Conservation (phyloP, 2,888 invertebrate genomes). For the Chloroclystis v-ata region DNA sequence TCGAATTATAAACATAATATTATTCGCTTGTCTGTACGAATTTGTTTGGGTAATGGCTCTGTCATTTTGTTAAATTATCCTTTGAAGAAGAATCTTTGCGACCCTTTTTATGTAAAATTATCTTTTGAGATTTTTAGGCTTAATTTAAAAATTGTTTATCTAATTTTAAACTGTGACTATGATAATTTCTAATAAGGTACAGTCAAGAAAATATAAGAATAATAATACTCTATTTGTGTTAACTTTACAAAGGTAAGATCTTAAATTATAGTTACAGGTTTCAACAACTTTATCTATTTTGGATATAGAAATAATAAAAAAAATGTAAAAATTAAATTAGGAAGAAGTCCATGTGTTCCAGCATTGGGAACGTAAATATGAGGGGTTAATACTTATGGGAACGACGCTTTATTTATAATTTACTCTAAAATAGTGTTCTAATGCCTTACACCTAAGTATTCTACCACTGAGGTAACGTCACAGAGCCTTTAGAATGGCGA, state of each 20-base stretch:
- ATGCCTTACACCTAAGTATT: neutral
- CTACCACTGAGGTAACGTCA: neutral
- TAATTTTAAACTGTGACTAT: neutral
- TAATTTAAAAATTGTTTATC: neutral
- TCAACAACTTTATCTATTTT: no score
- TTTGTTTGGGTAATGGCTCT: conserved; percentile 26
- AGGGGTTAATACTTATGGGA: no score
- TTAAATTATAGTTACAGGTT: no score
- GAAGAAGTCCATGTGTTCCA: no score
- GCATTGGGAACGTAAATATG: no score
- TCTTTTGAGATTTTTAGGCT: neutral
- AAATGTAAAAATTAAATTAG: no score
- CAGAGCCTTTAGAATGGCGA: conserved; percentile 31
- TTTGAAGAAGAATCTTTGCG: conserved; percentile 6
- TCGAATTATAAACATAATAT: conserved; percentile 36
- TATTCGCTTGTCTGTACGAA: conserved; percentile 5
- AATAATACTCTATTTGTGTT: no score
- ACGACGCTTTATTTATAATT: no score
- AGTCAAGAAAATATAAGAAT: no score
- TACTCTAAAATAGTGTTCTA: neutral
- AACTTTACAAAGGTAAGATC: no score
- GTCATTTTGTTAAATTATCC: conserved; percentile 10
- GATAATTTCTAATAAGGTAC: no score
- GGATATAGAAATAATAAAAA: no score
- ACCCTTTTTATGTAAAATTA: conserved; percentile 2